phyloP scores from a whole-genome alignment of 2,888 invertebrate species.

The Antheraea assamensis region DNA sequence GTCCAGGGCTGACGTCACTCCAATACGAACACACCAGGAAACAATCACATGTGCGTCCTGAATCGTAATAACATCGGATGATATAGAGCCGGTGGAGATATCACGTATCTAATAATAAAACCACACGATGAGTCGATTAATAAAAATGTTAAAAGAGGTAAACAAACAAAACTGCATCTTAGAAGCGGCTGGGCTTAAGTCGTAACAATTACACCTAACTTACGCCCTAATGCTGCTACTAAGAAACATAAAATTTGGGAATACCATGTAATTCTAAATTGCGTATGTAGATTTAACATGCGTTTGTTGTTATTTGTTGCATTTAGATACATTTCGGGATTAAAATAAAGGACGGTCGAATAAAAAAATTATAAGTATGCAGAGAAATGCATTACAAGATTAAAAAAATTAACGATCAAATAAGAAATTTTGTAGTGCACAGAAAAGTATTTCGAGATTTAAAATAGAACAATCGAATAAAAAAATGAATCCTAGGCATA shows the following conservation, averaged over 20 bases:
- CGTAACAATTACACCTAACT: background rate
- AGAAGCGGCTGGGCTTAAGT: background rate
- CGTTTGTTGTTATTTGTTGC: no score
- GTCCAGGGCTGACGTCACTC: background rate
- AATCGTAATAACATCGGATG: background rate
- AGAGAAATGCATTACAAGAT: no score
- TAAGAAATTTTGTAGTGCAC: no score
- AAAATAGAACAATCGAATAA: no score
- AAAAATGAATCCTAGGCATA: no score
- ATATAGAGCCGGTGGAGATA: background rate
- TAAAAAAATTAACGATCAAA: no score
- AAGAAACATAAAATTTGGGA: background rate
- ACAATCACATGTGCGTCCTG: slow-evolving; percentile 5
- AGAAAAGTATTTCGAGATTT: no score
- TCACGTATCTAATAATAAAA: background rate
- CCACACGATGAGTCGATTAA: slow-evolving; percentile 2
- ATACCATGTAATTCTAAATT: no score
- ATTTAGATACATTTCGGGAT: no score
- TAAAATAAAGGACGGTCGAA: no score
- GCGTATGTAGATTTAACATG: no score
- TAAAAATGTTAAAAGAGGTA: background rate
- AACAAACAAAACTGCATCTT: background rate
- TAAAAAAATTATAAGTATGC: no score
- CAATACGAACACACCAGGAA: background rate
- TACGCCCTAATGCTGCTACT: background rate